These are phyloP conservation scores for Clarias gariepinus DNA, from an alignment of 2,113 vertebrate genomes.

Conservation along the genomic window DNA sequence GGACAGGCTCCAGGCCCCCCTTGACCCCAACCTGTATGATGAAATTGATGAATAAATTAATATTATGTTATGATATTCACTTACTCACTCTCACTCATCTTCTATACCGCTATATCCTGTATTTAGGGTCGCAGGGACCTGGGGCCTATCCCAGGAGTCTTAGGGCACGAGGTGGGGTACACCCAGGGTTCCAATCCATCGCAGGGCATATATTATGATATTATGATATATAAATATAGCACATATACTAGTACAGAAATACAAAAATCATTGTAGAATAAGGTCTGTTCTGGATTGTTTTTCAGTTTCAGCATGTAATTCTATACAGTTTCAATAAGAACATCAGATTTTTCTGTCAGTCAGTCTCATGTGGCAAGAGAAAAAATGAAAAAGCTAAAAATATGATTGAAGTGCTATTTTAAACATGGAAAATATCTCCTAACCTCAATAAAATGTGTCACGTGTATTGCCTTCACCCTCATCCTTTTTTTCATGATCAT, in stretches of 20 bases:
- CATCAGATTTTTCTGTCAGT: constrained; percentile 13
- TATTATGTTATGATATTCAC: not conserved
- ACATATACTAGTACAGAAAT: not conserved
- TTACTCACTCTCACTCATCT: too few relatives aligned
- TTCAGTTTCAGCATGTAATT: not conserved
- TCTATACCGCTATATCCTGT: too few relatives aligned
- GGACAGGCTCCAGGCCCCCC: too few relatives aligned
- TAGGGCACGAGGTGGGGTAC: too few relatives aligned
- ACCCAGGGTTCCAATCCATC: too few relatives aligned
- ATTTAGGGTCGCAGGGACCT: too few relatives aligned
- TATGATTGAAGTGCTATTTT: constrained; percentile 47
- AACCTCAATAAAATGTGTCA: constrained; percentile 32
- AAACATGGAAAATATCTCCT: constrained; percentile 32
- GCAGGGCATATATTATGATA: not conserved
- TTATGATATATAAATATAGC: not conserved
- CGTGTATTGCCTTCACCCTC: not conserved
- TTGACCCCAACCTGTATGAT: too few relatives aligned
- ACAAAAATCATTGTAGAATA: too few relatives aligned
- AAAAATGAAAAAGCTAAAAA: constrained; percentile 42
- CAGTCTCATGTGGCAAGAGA: constrained; percentile 28
- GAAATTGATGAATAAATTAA: too few relatives aligned
- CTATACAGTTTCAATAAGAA: not conserved
- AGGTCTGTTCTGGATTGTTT: not conserved
- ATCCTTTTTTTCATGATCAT: not conserved
- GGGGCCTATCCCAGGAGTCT: too few relatives aligned